A percentile compares a stretch with the other conserved stretches of the same genome.
These are phyloP conservation scores for Monochamus alternatus DNA, from an alignment of 2,888 invertebrate species.

Conservation along the genomic window DNA sequence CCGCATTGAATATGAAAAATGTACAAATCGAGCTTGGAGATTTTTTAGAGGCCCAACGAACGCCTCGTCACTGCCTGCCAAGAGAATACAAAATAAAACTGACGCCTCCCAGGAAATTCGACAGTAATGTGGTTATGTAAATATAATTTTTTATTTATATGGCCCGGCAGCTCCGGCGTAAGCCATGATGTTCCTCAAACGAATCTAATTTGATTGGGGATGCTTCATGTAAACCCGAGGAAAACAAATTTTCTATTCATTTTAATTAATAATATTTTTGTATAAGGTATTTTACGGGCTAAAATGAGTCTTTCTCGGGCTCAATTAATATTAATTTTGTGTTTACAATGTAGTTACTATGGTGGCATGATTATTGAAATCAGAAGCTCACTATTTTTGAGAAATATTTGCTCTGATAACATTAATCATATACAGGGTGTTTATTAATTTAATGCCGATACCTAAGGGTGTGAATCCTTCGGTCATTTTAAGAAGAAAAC, in stretches of 20 bases:
- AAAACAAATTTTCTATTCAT: neutral
- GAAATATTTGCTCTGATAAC: too few relatives aligned
- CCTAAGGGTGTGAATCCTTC: too few relatives aligned
- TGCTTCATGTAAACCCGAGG: neutral
- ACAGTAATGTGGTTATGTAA: neutral
- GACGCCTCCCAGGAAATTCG: neutral
- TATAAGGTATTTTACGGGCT: too few relatives aligned
- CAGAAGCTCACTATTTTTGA: too few relatives aligned
- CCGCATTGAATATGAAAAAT: slow-evolving; percentile 10
- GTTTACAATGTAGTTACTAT: too few relatives aligned
- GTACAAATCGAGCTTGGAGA: slow-evolving; percentile 15
- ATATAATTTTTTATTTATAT: slow-evolving; percentile 4
- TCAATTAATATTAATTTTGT: too few relatives aligned
- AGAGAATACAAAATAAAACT: slow-evolving; percentile 4
- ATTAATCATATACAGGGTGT: too few relatives aligned
- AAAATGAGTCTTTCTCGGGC: too few relatives aligned
- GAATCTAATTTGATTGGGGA: neutral
- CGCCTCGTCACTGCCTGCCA: slow-evolving; percentile 4
- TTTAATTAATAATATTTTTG: too few relatives aligned
- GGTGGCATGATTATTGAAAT: too few relatives aligned
- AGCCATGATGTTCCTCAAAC: neutral
- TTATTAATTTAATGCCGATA: too few relatives aligned
- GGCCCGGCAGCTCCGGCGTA: neutral
- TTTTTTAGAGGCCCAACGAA: slow-evolving; percentile 11
- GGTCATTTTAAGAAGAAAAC: too few relatives aligned